Conservation (phyloP, 2,888 invertebrate species). For the Troides aeacus region DNA sequence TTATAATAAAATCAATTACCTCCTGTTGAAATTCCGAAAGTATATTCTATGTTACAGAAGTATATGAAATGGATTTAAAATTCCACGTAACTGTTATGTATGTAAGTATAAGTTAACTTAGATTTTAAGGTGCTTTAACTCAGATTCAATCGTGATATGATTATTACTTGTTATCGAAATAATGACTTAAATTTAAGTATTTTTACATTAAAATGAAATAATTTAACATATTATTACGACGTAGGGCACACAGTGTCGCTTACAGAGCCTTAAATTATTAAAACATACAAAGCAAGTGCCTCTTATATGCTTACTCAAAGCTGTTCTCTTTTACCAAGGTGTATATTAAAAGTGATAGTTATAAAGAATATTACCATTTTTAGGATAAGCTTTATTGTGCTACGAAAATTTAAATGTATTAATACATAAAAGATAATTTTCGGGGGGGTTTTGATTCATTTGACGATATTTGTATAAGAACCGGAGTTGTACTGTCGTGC, state of each 20-base stretch:
- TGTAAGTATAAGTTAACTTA: conserved; percentile 53
- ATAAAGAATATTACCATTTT: conserved; percentile 26
- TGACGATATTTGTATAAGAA: conserved; percentile 43
- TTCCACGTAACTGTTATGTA: conserved; percentile 58
- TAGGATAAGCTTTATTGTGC: conserved; percentile 25
- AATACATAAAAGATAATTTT: conserved; percentile 10
- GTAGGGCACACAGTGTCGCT: conserved; percentile 29
- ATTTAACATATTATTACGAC: conserved; percentile 19
- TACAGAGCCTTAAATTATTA: conserved; percentile 24
- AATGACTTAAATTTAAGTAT: conserved; percentile 45
- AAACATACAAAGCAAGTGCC: conserved; percentile 27
- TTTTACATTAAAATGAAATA: conserved; percentile 44
- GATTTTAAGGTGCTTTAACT: conserved; percentile 73
- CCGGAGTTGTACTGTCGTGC: conserved; percentile 59
- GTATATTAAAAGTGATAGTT: conserved; percentile 24
- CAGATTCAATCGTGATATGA: conserved; percentile 71
- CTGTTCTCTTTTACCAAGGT: conserved; percentile 23
- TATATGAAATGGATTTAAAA: conserved; percentile 56
- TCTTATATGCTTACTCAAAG: conserved; percentile 24
- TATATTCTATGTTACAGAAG: conserved; percentile 65
- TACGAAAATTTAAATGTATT: conserved; percentile 15
- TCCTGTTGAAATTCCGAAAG: conserved; percentile 72
- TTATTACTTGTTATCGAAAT: conserved; percentile 39
- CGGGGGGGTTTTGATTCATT: conserved; percentile 12
- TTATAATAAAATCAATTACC: conserved; percentile 53